Conservation (phyloP, 2,113 vertebrate species). For the Podiceps cristatus region DNA sequence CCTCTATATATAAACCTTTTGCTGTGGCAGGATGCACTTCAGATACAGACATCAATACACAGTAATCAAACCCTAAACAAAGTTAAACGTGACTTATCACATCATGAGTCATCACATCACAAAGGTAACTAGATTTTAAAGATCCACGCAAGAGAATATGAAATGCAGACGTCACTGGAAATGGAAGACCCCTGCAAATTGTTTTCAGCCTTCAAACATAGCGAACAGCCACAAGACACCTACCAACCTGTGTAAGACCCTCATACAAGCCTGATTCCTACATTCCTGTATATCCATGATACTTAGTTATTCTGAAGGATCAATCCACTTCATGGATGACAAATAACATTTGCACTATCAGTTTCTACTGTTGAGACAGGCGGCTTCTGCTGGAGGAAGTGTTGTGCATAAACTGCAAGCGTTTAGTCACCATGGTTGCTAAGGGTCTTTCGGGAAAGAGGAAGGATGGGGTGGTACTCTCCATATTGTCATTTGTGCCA, state of each 20-base stretch:
- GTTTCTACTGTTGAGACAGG: background rate
- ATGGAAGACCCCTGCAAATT: background rate
- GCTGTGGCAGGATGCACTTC: background rate
- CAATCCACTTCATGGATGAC: background rate
- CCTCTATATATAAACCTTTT: background rate
- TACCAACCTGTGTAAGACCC: background rate
- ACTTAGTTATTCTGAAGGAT: background rate
- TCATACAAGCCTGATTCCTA: background rate
- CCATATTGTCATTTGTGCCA: background rate
- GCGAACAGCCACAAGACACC: background rate
- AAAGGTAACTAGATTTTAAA: slow-evolving; percentile 9
- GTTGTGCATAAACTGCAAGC: background rate
- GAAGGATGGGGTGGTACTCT: background rate
- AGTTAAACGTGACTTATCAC: background rate
- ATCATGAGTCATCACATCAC: background rate
- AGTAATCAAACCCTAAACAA: slow-evolving; percentile 12
- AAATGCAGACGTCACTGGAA: background rate
- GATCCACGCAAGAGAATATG: background rate
- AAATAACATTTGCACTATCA: background rate
- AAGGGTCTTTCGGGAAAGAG: background rate
- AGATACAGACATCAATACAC: background rate
- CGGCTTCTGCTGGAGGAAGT: background rate
- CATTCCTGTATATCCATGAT: background rate
- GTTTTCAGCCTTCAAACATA: background rate
- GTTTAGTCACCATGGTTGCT: background rate